Conservation (phyloP, 2,113 vertebrate genomes). For the Crotalus helleri region DNA sequence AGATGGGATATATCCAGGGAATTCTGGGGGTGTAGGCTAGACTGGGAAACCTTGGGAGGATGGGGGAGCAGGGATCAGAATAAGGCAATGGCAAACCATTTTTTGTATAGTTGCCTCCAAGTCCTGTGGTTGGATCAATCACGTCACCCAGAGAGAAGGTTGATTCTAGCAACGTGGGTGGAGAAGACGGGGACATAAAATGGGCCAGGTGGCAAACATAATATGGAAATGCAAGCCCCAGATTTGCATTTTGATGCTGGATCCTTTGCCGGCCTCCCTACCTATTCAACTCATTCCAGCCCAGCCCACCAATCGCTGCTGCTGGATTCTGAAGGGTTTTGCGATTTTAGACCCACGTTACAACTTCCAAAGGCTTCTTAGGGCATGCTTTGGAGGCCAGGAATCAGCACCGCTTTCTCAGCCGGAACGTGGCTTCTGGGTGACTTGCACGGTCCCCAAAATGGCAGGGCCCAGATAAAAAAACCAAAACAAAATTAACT, state of each 20-base stretch:
- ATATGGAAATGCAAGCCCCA: background rate
- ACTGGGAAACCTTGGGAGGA: background rate
- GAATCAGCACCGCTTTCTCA: background rate
- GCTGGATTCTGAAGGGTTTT: background rate
- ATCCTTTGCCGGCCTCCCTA: background rate
- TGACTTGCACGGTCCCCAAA: background rate
- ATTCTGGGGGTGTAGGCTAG: background rate
- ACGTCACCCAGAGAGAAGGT: background rate
- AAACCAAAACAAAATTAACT: background rate
- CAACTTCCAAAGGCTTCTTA: background rate
- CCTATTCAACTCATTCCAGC: background rate
- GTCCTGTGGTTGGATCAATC: background rate
- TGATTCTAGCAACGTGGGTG: background rate
- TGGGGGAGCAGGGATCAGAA: background rate
- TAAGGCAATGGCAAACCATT: background rate
- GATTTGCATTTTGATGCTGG: background rate
- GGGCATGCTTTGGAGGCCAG: background rate
- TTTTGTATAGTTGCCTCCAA: background rate
- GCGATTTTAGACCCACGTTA: background rate
- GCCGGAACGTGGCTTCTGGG: background rate
- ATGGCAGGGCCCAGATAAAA: background rate
- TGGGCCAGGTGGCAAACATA: background rate
- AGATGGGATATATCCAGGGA: background rate
- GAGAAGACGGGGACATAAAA: background rate
- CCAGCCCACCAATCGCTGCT: background rate